phyloP scores from a whole-genome alignment of 1,140 invertebrate species.

The Dinoponera quadriceps region DNA sequence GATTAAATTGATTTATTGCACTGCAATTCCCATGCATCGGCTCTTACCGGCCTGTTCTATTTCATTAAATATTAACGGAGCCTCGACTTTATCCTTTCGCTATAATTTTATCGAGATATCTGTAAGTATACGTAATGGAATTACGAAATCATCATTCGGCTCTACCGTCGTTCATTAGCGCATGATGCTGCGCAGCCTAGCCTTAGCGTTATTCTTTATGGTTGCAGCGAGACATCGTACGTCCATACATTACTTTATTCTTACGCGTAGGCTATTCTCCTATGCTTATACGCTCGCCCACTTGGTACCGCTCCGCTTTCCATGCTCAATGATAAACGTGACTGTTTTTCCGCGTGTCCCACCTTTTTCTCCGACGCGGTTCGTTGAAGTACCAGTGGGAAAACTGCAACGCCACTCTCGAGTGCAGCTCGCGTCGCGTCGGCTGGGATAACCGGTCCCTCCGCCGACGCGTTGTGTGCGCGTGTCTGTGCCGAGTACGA shows the following conservation, averaged over 20 bases:
- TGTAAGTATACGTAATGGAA: no score
- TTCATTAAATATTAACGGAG: no score
- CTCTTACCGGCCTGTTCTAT: no score
- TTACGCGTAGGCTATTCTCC: slow-evolving; percentile 53
- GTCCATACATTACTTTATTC: slow-evolving; percentile 64
- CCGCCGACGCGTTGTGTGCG: slow-evolving; percentile 9
- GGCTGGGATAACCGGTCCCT: background rate
- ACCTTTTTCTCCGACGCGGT: background rate
- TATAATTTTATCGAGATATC: no score
- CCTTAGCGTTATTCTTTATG: slow-evolving; percentile 24
- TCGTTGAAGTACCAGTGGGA: slow-evolving; percentile 13
- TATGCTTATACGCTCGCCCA: slow-evolving; percentile 33
- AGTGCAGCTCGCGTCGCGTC: background rate
- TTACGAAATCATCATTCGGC: slow-evolving; percentile 19
- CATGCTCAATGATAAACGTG: slow-evolving; percentile 69
- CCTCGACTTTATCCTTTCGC: no score
- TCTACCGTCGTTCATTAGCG: slow-evolving; percentile 9
- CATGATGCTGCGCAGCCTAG: background rate
- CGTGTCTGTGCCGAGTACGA: background rate
- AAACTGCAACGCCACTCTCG: slow-evolving; percentile 34
- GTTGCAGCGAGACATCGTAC: slow-evolving; percentile 33
- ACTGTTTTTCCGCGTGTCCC: slow-evolving; percentile 68
- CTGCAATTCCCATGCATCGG: no score
- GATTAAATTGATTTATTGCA: no score
- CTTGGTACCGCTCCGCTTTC: slow-evolving; percentile 30